Evolutionary conservation across 2,113 vertebrate species (phyloP), one percentile per base, ranked within the genome.

Genomic region (Acanthochromis polyacanthus): DNA sequence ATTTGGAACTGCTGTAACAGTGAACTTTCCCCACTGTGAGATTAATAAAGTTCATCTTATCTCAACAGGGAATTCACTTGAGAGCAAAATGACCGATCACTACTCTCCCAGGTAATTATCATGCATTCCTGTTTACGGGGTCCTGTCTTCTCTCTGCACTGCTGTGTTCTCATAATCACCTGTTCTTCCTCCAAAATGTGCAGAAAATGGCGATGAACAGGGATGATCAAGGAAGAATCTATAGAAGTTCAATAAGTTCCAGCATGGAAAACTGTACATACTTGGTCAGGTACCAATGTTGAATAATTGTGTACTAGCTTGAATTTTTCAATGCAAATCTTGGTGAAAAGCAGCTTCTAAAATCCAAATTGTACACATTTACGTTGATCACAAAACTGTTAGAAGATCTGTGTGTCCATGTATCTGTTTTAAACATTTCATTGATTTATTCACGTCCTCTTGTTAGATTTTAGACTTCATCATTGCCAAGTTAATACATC

Each of bases 61-160:
- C n/a, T n/a, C n/a, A 45, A 82, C 78, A 88, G 80, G 80, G 65
- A 36, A 20, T 71, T 85, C 53, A 19, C 7, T 11, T 28, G 43
- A 85, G 23, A 66, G 22, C 5, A 36, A 36, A 43, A 25, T 43
- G 40, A 3, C 20, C 16, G 9, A 1, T 4, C 8, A 64, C 20
- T 57, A 17, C 62, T 83, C 61, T 40, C 74, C 60, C 5, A 71
- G 78, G 77, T 85, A 52, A 87, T 23, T 62, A 28, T 5, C 2
- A 28, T 17, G 4, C 11, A 20, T 45, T 53, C 1, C 2, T 2
- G 4, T 25, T 4, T 7, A 2, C 1, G 23, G 0, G 5, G 2
- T 51, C 36, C 1, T 45, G 15, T 45, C 9, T 14, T 16, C 16
- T 55, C 19, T 1, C 23, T 22, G 43, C 10, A 15, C 43, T 22